Evolutionary conservation across 2,797 vertebrate genomes (phyloP).

Genomic region (Halcyon chelicuti): DNA sequence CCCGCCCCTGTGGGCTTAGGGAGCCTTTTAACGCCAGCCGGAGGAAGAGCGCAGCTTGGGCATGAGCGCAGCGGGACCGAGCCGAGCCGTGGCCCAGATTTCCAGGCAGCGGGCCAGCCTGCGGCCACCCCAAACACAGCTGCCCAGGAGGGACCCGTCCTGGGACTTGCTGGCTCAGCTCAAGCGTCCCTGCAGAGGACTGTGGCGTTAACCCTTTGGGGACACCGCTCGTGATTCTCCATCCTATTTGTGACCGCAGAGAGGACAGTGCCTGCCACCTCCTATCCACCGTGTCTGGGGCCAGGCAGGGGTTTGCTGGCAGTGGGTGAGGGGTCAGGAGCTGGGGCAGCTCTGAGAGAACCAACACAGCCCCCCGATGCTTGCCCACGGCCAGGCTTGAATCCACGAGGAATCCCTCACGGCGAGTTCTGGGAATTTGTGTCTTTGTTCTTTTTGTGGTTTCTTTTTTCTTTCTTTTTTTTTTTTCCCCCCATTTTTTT

Average conservation of each 20-base stretch:
- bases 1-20: not conserved
- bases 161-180: not conserved
- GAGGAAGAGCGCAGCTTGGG: not conserved
- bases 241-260: rapidly evolving
- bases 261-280: not conserved
- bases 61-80: not conserved
- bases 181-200: not conserved
- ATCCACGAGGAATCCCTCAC: not conserved
- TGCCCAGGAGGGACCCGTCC: not conserved
- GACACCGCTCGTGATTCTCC: not conserved
- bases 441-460: conserved; percentile 26
- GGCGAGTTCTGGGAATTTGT: not conserved
- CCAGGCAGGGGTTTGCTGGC: not conserved
- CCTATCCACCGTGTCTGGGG: not conserved
- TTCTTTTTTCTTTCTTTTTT: not conserved
- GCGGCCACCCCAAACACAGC: not conserved
- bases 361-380: not conserved
- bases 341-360: not conserved
- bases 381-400: not conserved
- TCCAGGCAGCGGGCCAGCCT: not conserved
- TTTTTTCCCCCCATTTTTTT: rapidly evolving
- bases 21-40: not conserved
- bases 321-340: not conserved
- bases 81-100: not conserved
- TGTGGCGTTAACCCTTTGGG: not conserved